Evolutionary conservation across 2,113 vertebrate genomes (phyloP).

Genomic region (Passerina amoena): DNA sequence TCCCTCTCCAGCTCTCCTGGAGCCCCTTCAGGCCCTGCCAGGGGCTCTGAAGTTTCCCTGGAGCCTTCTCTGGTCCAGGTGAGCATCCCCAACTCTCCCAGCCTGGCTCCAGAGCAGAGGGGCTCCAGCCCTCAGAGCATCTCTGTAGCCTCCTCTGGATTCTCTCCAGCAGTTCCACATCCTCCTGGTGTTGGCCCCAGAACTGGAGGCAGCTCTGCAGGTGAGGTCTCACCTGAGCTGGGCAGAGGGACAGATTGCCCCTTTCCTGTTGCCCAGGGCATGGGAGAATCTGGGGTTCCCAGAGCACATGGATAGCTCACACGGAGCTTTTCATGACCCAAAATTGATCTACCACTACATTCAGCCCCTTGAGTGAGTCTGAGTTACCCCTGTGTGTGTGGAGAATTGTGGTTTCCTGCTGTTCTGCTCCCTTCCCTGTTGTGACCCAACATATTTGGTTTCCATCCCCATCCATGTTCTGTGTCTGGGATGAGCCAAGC

Average conservation of each 20-base stretch:
- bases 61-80: not conserved
- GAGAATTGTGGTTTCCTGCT: not conserved
- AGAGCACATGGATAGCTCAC: rapidly evolving
- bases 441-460: not conserved
- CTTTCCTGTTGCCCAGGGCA: not conserved
- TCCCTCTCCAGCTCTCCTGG: not conserved
- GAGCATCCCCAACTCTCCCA: not conserved
- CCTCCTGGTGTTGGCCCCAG: rapidly evolving
- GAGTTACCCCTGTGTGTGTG: rapidly evolving
- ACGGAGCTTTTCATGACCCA: not conserved
- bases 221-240: rapidly evolving
- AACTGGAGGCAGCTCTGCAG: not conserved
- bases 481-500: not conserved
- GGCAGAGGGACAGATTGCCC: not conserved
- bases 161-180: rapidly evolving
- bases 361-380: not conserved
- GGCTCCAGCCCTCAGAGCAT: rapidly evolving
- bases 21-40: rapidly evolving
- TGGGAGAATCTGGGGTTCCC: rapidly evolving
- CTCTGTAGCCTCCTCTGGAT: rapidly evolving
- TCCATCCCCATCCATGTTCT: not conserved
- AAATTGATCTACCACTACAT: not conserved
- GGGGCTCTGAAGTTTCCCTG: not conserved
- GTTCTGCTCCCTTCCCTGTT: not conserved
- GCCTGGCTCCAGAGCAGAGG: not conserved